Evolutionary conservation across 2,888 invertebrate species (phyloP), one percentile per base, ranked within the genome.

Genomic region (Tetrapedia diversipes): DNA sequence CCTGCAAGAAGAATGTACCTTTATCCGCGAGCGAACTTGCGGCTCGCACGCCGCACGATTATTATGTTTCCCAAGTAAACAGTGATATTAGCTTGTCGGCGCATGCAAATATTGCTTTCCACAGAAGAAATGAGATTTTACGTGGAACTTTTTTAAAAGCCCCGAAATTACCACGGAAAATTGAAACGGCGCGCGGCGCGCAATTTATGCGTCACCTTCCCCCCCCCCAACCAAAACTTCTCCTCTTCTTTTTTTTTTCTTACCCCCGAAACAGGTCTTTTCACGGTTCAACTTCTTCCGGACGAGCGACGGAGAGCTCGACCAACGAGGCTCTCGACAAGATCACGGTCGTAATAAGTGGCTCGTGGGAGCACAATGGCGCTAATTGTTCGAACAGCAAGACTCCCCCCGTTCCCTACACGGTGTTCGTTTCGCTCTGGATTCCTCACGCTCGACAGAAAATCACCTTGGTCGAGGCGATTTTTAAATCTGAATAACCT

Each of bases 11-110:
- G 75, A 75, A 73, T 66, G 59, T 27, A 34, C 51, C 53, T 54
- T 60, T 45, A 41, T 43, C 24, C 14, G 10, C 0, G 16, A 19
- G 45, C 43, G 32, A 69, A 69, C 51, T 76, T 76, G n/a, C n/a
- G 47, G 45, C 76, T 39, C 43, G 76, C 76, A 76, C 69, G 69
- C 57, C 53, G 69, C 45, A 69, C 69, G 77, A 77, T 77, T 77
- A 77, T 77, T 77, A 76, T 77, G 77, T 77, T 77, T 77, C 61
- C 77, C 77, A 65, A 65, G 77, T 71, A 77, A 78, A 78, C 77
- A 77, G 77, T 54, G 71, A 78, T 78, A 78, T 78, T 78, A 77
- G 71, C 77, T 78, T 77, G 77, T 78, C 77, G 77, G 69, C 76
- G 64, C 59, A 65, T 60, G 77, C 77, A 77, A 76, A 76, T 76